phyloP scores from a whole-genome alignment of 2,888 invertebrate genomes.

The Agapetus fuscipes region DNA sequence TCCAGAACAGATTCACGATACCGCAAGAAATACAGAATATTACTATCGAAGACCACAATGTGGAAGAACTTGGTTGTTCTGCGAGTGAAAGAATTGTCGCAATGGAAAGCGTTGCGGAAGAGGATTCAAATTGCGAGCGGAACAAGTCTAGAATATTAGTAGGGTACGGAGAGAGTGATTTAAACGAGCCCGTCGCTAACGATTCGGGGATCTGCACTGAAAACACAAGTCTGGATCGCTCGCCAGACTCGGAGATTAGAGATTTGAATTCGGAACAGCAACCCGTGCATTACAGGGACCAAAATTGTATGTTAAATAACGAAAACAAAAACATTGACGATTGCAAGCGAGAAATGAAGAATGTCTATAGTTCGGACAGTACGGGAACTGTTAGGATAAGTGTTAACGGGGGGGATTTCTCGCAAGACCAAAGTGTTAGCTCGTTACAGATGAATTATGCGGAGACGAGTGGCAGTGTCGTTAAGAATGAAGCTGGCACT shows the following conservation, averaged over 20 bases:
- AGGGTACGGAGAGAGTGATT: constrained; percentile 41
- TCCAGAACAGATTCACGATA: constrained; percentile 27
- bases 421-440: no score
- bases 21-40: neutral
- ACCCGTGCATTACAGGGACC: constrained; percentile 36
- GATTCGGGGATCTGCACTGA: constrained; percentile 68
- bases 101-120: constrained; percentile 24
- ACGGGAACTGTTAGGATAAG: constrained; percentile 35
- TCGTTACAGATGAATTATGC: constrained; percentile 36
- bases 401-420: no score
- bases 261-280: no score
- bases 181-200: constrained; percentile 31
- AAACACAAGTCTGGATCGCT: constrained; percentile 58
- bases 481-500: constrained; percentile 36
- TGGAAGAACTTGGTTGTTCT: constrained; percentile 25
- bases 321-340: no score
- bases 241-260: constrained; percentile 47
- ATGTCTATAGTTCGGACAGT: neutral
- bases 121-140: constrained; percentile 3
- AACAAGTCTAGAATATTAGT: constrained; percentile 35
- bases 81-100: constrained; percentile 31
- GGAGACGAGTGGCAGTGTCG: constrained; percentile 29
- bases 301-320: constrained; percentile 37
- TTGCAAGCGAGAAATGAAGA: constrained; percentile 14
- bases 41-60: neutral